Conservation (phyloP, 2,797 vertebrate species). For the Micrastur ruficollis region DNA sequence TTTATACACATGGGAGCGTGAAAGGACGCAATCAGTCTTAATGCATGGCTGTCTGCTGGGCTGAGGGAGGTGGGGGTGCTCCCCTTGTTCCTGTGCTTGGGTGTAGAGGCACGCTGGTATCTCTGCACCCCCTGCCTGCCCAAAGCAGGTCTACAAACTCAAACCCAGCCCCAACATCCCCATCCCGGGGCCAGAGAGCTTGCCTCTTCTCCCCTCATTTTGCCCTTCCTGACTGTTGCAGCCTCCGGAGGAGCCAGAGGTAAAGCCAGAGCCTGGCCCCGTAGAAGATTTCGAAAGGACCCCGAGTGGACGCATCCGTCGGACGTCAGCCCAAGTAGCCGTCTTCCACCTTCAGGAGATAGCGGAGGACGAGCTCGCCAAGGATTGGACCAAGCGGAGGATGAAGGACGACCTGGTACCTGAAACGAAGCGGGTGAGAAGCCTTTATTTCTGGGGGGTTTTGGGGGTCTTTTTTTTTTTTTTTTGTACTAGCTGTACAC, state of each 20-base stretch:
- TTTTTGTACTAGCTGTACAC: too few relatives aligned
- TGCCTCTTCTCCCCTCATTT: rapidly evolving
- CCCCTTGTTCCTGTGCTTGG: neutral
- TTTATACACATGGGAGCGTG: rapidly evolving
- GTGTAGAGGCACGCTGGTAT: neutral
- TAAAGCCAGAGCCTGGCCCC: slow-evolving; percentile 60
- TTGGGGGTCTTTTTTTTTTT: neutral
- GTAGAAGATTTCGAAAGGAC: slow-evolving; percentile 90
- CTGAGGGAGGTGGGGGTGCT: neutral
- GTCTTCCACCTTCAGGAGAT: slow-evolving; percentile 98
- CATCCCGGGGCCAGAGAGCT: rapidly evolving
- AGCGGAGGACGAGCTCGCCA: slow-evolving; percentile 91
- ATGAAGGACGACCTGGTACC: slow-evolving; percentile 97
- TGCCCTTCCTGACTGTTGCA: slow-evolving; percentile 8
- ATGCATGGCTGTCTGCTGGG: neutral
- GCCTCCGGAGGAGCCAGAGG: slow-evolving; percentile 67
- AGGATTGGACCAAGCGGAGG: slow-evolving; percentile 92
- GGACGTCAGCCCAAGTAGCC: slow-evolving; percentile 91
- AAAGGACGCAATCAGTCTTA: neutral
- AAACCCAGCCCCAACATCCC: neutral
- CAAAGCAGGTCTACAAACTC: neutral
- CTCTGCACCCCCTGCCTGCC: neutral
- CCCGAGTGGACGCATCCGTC: slow-evolving; percentile 91
- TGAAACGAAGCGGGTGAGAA: slow-evolving; percentile 90
- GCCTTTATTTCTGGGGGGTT: neutral